Conservation (phyloP, 2,888 invertebrate species). For the Lochmaea capreae region DNA sequence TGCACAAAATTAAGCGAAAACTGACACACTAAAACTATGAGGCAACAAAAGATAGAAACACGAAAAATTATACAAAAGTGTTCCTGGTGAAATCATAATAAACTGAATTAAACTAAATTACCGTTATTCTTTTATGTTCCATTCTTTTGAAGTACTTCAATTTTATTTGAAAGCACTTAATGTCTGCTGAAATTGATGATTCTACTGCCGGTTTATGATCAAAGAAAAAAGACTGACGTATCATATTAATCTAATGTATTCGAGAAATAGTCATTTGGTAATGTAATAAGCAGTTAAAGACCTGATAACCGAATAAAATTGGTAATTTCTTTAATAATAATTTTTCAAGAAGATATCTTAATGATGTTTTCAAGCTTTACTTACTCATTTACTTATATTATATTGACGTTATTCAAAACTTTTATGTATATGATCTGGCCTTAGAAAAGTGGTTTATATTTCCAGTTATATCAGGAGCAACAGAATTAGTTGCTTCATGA, state of each 20-base stretch:
- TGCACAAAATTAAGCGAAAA: no score
- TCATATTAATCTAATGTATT: conserved; percentile 5
- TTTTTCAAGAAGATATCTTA: neutral
- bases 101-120: neutral
- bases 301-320: neutral
- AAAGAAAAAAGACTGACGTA: conserved; percentile 10
- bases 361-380: neutral
- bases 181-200: neutral
- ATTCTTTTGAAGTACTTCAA: conserved; percentile 2
- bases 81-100: neutral
- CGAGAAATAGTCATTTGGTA: neutral
- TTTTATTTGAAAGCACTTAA: conserved; percentile 11
- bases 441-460: no score
- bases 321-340: neutral
- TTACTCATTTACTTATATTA: no score
- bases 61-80: neutral
- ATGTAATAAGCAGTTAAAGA: conserved; percentile 1
- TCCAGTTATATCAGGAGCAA: no score
- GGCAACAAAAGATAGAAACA: no score
- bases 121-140: neutral
- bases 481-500: no score
- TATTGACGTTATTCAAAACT: no score
- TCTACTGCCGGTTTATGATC: conserved; percentile 3
- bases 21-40: no score
- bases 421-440: no score